Conservation (phyloP, 2,797 vertebrate genomes). For the Carduelis carduelis region DNA sequence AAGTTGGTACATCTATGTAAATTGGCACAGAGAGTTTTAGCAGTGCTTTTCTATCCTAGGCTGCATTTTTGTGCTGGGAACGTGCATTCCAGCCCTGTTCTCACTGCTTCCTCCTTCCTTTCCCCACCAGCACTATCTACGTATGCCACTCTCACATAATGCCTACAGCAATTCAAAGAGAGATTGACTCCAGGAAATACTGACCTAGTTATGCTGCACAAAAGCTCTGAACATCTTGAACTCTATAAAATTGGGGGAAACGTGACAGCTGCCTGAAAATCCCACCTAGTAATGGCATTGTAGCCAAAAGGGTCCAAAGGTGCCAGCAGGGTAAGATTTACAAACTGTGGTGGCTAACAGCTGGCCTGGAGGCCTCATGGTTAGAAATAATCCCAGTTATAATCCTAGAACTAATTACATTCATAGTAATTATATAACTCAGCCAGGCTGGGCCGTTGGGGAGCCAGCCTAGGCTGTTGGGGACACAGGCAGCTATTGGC, state of each 20-base stretch:
- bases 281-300: background rate
- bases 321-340: background rate
- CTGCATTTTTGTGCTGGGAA: background rate
- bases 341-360: background rate
- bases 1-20: background rate
- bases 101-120: background rate
- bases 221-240: background rate
- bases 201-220: background rate
- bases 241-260: background rate
- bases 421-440: rapidly evolving
- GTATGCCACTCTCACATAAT: background rate
- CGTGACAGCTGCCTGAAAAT: background rate
- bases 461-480: background rate
- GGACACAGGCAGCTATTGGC: background rate
- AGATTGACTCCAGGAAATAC: background rate
- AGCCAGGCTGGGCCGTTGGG: rapidly evolving
- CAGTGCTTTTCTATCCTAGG: background rate
- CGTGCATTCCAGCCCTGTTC: background rate
- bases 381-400: background rate
- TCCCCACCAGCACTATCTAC: background rate
- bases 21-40: background rate
- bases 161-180: background rate
- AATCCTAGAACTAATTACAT: background rate
- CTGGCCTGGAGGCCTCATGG: too few relatives aligned
- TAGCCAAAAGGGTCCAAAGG: background rate